Conservation (phyloP, 1,140 invertebrate species). For the Aphelinus certus region DNA sequence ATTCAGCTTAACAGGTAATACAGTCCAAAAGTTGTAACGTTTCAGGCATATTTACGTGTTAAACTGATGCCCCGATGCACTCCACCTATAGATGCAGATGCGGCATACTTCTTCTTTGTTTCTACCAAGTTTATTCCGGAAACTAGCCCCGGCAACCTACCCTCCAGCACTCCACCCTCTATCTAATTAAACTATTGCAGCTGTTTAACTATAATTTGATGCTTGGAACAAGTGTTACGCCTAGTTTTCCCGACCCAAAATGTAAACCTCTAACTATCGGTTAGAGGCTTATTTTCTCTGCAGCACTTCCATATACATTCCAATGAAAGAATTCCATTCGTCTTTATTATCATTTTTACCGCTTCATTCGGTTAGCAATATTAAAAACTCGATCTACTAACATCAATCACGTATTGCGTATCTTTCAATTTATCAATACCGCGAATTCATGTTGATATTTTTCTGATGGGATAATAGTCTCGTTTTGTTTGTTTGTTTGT, state of each 20-base stretch:
- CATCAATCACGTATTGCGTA: too few species aligned
- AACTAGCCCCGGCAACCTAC: not conserved
- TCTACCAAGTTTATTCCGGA: constrained; percentile 19
- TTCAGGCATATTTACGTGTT: constrained; percentile 18
- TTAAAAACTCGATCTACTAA: too few species aligned
- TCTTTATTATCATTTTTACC: too few species aligned
- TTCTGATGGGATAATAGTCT: too few species aligned
- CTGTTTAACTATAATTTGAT: constrained; percentile 23
- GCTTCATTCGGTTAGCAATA: too few species aligned
- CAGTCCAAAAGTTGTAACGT: constrained; percentile 15
- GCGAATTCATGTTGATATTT: too few species aligned
- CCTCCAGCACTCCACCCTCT: not conserved
- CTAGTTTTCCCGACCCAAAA: not conserved
- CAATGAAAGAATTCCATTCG: too few species aligned
- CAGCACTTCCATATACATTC: not conserved
- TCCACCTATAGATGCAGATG: constrained; percentile 28
- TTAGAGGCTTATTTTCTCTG: not conserved
- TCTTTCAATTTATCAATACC: too few species aligned
- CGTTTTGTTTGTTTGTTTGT: too few species aligned
- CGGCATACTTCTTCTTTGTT: not conserved
- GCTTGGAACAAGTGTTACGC: constrained; percentile 16
- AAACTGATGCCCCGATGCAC: constrained; percentile 9
- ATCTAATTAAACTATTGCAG: constrained; percentile 26
- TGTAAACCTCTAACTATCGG: not conserved
- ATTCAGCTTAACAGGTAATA: constrained; percentile 12